A percentile compares a stretch with the other conserved stretches of the same genome.
Evolutionary conservation across 2,888 invertebrate species (phyloP).

Genomic region (Drosophila picticornis): DNA sequence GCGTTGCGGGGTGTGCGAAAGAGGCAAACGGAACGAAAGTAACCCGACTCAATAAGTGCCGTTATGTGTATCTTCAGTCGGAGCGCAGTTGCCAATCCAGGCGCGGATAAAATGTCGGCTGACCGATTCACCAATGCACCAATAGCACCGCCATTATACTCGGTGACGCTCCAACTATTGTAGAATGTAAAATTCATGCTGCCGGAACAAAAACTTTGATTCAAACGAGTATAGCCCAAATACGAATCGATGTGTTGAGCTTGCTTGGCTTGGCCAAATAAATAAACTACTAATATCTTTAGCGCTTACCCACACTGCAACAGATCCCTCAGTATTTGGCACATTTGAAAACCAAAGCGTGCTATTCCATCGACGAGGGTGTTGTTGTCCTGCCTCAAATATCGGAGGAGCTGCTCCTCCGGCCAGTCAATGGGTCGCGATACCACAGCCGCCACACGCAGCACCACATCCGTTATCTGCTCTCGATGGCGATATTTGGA

Average conservation of each 20-base stretch:
- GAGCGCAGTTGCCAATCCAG: conserved; percentile 55
- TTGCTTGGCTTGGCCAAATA: not conserved
- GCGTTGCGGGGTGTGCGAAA: conserved; percentile 87
- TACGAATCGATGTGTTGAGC: not conserved
- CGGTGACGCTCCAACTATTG: conserved; percentile 75
- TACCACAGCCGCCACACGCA: conserved; percentile 81
- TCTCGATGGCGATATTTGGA: conserved; percentile 77
- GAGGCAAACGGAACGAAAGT: conserved; percentile 85
- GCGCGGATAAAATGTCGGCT: conserved; percentile 73
- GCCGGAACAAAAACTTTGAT: not conserved
- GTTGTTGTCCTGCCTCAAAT: conserved; percentile 65
- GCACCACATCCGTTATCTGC: conserved; percentile 73
- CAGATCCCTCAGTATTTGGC: conserved; percentile 68
- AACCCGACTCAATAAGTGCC: conserved; percentile 65
- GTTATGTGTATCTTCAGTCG: conserved; percentile 58
- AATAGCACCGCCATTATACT: conserved; percentile 72
- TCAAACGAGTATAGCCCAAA: not conserved
- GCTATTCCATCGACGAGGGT: conserved; percentile 72
- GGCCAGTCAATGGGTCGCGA: conserved; percentile 60
- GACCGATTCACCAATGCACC: conserved; percentile 69
- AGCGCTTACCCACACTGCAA: conserved; percentile 74
- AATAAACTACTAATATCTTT: not conserved
- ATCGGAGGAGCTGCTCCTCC: conserved; percentile 48
- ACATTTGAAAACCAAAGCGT: conserved; percentile 75
- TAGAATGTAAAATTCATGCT: conserved; percentile 69